Conservation (phyloP, 2,888 invertebrate genomes). For the Lacanobia oleracea region DNA sequence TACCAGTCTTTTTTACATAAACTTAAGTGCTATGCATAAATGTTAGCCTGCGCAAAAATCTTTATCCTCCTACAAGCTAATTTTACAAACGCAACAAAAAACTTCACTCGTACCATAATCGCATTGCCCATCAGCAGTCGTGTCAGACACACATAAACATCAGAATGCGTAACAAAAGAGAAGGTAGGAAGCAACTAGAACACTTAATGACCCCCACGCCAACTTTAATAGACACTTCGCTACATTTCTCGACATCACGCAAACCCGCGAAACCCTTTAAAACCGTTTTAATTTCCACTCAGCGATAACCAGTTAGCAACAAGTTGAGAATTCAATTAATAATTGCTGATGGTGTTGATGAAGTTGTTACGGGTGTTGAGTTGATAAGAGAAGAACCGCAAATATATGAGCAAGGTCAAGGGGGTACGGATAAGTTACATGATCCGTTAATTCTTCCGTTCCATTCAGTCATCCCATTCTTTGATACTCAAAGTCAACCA, state of each 20-base stretch:
- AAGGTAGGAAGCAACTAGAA: conserved; percentile 62
- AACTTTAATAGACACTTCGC: conserved; percentile 68
- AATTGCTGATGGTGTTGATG: conserved; percentile 36
- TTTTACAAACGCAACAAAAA: not conserved
- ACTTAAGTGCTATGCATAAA: no score
- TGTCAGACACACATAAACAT: conserved; percentile 53
- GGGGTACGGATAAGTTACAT: not conserved
- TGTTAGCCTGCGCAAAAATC: no score
- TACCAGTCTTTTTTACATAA: no score
- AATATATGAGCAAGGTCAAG: not conserved
- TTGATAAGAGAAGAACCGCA: conserved; percentile 5
- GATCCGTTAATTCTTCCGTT: no score
- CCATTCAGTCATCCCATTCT: no score
- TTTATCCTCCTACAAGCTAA: not conserved
- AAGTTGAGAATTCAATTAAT: conserved; percentile 61
- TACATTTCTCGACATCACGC: conserved; percentile 63
- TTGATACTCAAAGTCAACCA: no score
- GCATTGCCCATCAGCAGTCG: conserved; percentile 30
- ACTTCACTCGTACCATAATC: conserved; percentile 11
- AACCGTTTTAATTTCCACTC: conserved; percentile 60
- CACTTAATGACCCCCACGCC: conserved; percentile 65
- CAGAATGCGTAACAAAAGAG: conserved; percentile 51
- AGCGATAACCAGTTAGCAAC: conserved; percentile 53
- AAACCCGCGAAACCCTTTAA: conserved; percentile 54
- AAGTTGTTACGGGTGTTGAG: conserved; percentile 16